A percentile compares a stretch with the other conserved stretches of the same genome.
Evolutionary conservation across 2,797 vertebrate genomes (phyloP).

Genomic region (Avahi laniger): DNA sequence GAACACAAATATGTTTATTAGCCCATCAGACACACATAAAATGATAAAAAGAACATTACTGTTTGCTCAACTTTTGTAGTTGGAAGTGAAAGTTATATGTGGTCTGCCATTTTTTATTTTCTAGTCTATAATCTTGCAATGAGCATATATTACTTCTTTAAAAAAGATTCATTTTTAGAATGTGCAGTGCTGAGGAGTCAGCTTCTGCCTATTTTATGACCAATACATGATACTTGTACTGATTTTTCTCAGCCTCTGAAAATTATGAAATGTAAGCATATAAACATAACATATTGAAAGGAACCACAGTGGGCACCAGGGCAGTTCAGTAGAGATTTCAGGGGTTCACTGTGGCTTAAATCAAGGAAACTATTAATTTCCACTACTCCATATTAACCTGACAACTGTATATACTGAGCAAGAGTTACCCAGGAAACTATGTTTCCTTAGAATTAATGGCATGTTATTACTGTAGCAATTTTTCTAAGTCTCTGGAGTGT

Average conservation of each 20-base stretch:
- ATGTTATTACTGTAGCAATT: conserved; percentile 77
- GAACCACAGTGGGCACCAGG: neutral
- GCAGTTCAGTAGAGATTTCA: neutral
- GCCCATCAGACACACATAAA: neutral
- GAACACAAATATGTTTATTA: conserved; percentile 14
- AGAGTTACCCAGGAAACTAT: conserved; percentile 70
- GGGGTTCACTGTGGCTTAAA: conserved; percentile 30
- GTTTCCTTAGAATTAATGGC: conserved; percentile 82
- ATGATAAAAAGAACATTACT: neutral
- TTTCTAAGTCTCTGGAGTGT: conserved; percentile 77
- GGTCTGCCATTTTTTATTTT: conserved; percentile 23
- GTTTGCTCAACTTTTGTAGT: neutral
- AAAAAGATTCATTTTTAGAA: conserved; percentile 52
- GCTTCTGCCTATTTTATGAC: conserved; percentile 20
- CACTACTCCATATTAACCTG: conserved; percentile 49
- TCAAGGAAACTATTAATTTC: conserved; percentile 55
- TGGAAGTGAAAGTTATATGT: neutral
- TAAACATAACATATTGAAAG: neutral
- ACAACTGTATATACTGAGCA: conserved; percentile 48
- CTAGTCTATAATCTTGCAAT: conserved; percentile 11
- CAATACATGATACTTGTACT: neutral
- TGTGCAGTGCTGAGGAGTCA: neutral
- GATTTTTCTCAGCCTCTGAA: neutral
- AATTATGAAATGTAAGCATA: conserved; percentile 8
- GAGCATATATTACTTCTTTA: conserved; percentile 17